Percentiles rank a stretch among this genome's conserved stretches.
phyloP scores from a whole-genome alignment of 1,140 invertebrate species.

The Polypedilum pembai region DNA sequence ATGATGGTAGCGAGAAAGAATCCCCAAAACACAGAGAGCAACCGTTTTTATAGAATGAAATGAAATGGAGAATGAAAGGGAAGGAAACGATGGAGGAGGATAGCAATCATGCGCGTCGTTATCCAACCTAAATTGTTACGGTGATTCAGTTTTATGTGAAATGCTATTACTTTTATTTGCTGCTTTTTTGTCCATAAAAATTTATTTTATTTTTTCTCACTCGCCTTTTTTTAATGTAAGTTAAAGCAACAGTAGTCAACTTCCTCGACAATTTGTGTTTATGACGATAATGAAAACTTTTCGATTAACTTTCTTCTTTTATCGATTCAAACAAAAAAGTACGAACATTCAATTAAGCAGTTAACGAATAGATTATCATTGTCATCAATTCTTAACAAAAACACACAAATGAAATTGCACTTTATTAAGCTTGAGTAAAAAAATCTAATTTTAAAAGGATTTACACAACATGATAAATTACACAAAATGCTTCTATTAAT shows the following conservation, averaged over 20 bases:
- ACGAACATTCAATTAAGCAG: neutral
- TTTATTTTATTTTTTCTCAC: neutral
- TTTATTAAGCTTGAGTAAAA: neutral
- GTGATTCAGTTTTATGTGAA: slow-evolving; percentile 18
- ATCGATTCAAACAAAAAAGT: neutral
- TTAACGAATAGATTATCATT: neutral
- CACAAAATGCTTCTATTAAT: neutral
- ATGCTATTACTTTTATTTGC: slow-evolving; percentile 10
- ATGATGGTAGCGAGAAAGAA: neutral
- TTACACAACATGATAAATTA: slow-evolving; percentile 23
- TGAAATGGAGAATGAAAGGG: neutral
- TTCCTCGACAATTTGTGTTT: neutral
- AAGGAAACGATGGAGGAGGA: neutral
- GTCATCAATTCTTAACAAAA: neutral
- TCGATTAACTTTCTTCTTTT: neutral
- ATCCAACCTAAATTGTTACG: slow-evolving; percentile 17
- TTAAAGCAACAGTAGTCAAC: neutral
- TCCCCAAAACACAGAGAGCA: neutral
- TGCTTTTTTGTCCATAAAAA: neutral
- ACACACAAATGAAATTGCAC: neutral
- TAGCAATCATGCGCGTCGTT: slow-evolving; percentile 10
- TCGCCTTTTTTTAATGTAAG: neutral
- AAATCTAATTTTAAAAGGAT: slow-evolving; percentile 24
- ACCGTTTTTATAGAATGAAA: too few relatives aligned
- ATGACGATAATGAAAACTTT: neutral